Base-by-base conservation (phyloP, 2,113 vertebrate species). In the Sialia sialis region DNA sequence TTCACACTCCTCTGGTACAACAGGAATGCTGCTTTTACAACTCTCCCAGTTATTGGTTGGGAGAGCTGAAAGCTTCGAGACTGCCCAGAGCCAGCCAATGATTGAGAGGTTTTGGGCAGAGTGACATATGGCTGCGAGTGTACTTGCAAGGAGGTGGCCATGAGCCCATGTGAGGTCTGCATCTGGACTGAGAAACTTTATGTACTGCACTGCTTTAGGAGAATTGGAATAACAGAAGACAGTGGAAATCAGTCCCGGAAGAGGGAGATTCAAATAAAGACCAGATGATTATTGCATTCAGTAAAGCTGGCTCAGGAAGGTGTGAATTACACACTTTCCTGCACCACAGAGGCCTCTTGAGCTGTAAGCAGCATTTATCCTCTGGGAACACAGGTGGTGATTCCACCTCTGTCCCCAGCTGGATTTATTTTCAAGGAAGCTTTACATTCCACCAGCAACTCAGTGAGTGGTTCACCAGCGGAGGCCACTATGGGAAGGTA, bases 281-380 rank as follows among this genome's bases (percentile, higher is more conserved):
- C 92, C 87, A 92, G 92, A 90, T 94, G 84, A 97, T 95, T 95
- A 95, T 69, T 95, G 81, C 94, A 95, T 95, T 95, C 94, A 95
- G 91, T 91, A 89, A 97, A 95, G 91, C 94, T 96, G 96, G 95
- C 93, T 95, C 94, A 93, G 66, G 94, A 91, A 97, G 91, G 95
- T 96, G 95, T 95, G 93, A 96, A 97, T 97, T 97, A 95, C 96
- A 97, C 94, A 95, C 95, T 97, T 96, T 36, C 95, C 94, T 95
- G 91, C 84, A 87, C 96, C 96, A 93, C 91, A 94, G 89, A 95
- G 95, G 93, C 94, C 96, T 95, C 93, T 95, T 91, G 94, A 95
- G 89, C 91, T 91, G 62, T 95, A 93, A 91, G 94, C 93, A 83
- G 91, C 89, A 89, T 87, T 95, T 52, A 36, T 94, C 95, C 95